Evolutionary conservation across 1,140 invertebrate species (phyloP).

Genomic region (Temnothorax longispinosus): DNA sequence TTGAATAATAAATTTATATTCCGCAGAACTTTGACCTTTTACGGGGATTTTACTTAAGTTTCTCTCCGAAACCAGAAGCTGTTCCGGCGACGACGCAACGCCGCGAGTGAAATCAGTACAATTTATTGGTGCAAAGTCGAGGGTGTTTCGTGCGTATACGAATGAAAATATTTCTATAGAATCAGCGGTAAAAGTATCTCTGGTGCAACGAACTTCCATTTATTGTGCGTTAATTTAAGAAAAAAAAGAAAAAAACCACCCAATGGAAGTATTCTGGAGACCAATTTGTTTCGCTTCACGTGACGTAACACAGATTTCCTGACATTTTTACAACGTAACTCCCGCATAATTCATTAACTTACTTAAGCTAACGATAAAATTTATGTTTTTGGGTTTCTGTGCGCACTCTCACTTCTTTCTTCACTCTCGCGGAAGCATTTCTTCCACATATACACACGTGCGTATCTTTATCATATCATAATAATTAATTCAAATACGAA

Average conservation of each 20-base stretch:
- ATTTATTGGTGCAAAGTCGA: conserved; percentile 15
- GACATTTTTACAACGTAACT: neutral
- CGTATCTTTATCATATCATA: neutral
- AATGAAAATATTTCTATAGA: neutral
- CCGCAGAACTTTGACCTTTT: neutral
- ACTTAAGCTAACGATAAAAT: neutral
- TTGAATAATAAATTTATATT: conserved; percentile 28
- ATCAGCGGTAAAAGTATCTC: neutral
- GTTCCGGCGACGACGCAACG: neutral
- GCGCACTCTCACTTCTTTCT: conserved; percentile 45
- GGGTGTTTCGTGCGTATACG: neutral
- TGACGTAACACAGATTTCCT: conserved; percentile 20
- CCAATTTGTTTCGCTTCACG: conserved; percentile 12
- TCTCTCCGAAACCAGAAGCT: conserved; percentile 24
- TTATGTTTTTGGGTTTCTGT: conserved; percentile 24
- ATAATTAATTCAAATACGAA: neutral
- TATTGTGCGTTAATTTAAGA: neutral
- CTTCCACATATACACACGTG: neutral
- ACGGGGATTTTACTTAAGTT: neutral
- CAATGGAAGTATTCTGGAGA: neutral
- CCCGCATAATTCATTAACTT: neutral
- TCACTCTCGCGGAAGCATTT: conserved; percentile 41
- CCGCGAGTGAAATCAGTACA: conserved; percentile 7
- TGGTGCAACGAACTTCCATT: neutral
- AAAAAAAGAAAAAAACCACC: neutral